A percentile compares a stretch with the other conserved stretches of the same genome.
phyloP scores from a whole-genome alignment of 2,797 vertebrate species.

The Bucorvus abyssinicus region DNA sequence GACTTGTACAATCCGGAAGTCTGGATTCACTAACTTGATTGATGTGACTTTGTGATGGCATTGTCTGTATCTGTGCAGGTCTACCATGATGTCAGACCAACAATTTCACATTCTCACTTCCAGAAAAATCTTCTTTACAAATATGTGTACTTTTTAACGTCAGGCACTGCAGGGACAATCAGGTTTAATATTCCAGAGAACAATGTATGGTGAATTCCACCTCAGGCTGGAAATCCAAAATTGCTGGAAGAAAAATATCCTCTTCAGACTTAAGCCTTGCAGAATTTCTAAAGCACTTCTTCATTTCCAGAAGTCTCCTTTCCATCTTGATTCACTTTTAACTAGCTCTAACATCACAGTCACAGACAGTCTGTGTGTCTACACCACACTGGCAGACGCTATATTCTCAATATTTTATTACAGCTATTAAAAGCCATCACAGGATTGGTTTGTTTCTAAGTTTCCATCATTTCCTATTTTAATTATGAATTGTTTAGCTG shows the following conservation, averaged over 20 bases:
- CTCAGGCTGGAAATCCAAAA: not conserved
- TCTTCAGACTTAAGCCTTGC: not conserved
- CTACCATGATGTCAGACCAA: not conserved
- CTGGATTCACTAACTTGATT: not conserved
- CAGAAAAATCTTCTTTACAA: not conserved
- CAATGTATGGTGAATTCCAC: not conserved
- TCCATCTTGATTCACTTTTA: not conserved
- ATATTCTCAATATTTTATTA: conserved; percentile 52
- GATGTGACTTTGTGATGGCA: not conserved
- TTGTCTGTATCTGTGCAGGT: not conserved
- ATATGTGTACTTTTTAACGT: not conserved
- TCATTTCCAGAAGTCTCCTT: not conserved
- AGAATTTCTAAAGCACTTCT: not conserved
- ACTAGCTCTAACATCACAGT: not conserved
- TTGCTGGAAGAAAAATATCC: not conserved
- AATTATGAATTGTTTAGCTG: conserved; percentile 51
- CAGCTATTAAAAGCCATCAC: conserved; percentile 48
- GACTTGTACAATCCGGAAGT: not conserved
- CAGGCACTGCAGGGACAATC: not conserved
- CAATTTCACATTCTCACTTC: not conserved
- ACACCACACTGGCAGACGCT: conserved; percentile 17
- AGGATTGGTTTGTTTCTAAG: conserved; percentile 44
- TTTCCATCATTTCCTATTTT: conserved; percentile 18
- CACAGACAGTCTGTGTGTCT: conserved; percentile 27
- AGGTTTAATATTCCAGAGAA: not conserved